phyloP scores from a whole-genome alignment of 1,140 invertebrate genomes.

The Ectropis grisescens region DNA sequence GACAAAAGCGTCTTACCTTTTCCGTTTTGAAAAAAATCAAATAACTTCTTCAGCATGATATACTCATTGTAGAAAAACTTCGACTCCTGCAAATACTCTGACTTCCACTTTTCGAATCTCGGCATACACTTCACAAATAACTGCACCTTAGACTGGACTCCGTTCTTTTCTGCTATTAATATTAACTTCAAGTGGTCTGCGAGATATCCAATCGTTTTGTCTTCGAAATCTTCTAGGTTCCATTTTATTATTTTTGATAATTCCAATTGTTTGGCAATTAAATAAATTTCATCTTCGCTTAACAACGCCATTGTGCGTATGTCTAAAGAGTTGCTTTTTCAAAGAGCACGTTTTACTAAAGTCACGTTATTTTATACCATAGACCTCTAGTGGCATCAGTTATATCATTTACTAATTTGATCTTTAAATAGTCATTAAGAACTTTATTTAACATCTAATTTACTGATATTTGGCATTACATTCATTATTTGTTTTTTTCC shows the following conservation, averaged over 20 bases:
- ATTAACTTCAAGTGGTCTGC: constrained; percentile 42
- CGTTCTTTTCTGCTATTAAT: constrained; percentile 17
- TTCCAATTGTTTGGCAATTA: constrained; percentile 24
- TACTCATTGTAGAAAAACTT: constrained; percentile 49
- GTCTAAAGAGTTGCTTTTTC: too few species aligned
- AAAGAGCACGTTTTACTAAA: too few species aligned
- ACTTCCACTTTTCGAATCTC: constrained; percentile 29
- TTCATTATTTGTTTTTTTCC: too few species aligned
- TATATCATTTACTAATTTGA: too few species aligned
- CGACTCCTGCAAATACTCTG: constrained; percentile 31
- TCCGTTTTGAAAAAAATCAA: constrained; percentile 25
- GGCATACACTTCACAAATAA: constrained; percentile 49
- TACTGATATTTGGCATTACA: too few species aligned
- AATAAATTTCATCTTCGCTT: constrained; percentile 25
- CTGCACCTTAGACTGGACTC: constrained; percentile 8
- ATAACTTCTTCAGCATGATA: constrained; percentile 33
- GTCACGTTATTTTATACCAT: too few species aligned
- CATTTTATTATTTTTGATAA: constrained; percentile 22
- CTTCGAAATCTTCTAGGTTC: constrained; percentile 21
- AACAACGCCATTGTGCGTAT: constrained; percentile 50
- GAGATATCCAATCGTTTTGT: constrained; percentile 38
- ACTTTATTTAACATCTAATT: too few species aligned
- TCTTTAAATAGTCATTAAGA: too few species aligned
- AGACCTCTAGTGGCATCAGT: too few species aligned
- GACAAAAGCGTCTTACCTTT: too few species aligned